Evolutionary conservation across 2,113 vertebrate genomes (phyloP).

Genomic region (Sorex fumeus): DNA sequence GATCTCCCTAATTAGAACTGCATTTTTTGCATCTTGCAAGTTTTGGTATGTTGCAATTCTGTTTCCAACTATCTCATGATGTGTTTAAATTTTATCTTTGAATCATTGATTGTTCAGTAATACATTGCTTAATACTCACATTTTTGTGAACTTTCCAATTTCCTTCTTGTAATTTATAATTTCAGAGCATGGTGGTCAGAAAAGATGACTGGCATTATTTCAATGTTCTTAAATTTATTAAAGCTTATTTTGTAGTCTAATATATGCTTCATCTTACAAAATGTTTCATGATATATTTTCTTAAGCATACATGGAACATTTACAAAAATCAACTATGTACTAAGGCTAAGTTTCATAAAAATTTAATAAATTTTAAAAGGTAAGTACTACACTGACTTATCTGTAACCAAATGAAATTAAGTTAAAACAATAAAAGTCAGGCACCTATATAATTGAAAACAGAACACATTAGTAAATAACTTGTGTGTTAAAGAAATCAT

Average conservation of each 20-base stretch:
- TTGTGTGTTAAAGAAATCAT: neutral
- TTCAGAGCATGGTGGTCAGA: neutral
- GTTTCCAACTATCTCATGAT: neutral
- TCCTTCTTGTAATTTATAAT: neutral
- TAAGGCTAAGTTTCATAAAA: neutral
- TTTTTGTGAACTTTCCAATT: neutral
- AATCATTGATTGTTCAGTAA: neutral
- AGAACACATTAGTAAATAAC: neutral
- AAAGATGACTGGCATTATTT: neutral
- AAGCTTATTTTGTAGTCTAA: no score
- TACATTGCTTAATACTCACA: neutral
- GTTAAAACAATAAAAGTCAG: conserved; percentile 15
- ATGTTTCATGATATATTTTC: conserved; percentile 8
- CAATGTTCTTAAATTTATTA: no score
- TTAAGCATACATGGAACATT: neutral
- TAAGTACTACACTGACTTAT: conserved; percentile 9
- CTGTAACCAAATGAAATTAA: conserved; percentile 40
- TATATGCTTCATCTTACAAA: neutral
- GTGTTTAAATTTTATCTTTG: neutral
- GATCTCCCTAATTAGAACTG: neutral
- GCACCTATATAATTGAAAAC: neutral
- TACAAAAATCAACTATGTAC: neutral
- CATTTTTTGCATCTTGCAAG: neutral
- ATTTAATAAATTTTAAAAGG: conserved; percentile 1
- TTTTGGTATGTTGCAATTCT: neutral